Percentiles rank a stretch among this genome's conserved stretches.
Conservation (phyloP, 2,888 invertebrate genomes). For the Cactoblastis cactorum region DNA sequence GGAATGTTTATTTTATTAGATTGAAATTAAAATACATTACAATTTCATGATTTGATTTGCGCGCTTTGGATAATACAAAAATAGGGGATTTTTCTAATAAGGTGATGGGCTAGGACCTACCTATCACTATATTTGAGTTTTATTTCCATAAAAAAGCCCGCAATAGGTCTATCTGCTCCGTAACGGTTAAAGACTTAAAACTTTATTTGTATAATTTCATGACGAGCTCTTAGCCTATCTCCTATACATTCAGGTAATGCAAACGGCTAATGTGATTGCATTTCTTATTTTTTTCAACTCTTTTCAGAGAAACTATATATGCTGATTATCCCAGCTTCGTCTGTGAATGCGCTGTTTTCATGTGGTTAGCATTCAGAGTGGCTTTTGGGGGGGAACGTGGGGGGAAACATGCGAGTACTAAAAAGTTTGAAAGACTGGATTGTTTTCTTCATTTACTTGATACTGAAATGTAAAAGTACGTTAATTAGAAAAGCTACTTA, state of each 20-base stretch:
- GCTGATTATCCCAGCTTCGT: conserved; percentile 17
- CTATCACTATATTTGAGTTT: too few relatives aligned
- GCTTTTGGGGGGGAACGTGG: neutral
- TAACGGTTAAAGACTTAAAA: too few relatives aligned
- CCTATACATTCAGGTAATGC: conserved; percentile 48
- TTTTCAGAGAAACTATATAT: conserved; percentile 44
- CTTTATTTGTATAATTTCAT: neutral
- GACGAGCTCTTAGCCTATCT: conserved; percentile 15
- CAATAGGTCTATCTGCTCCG: too few relatives aligned
- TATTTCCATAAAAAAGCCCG: too few relatives aligned
- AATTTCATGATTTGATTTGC: too few relatives aligned
- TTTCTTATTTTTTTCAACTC: conserved; percentile 47
- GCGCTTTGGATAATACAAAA: too few relatives aligned
- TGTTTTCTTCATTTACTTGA: neutral
- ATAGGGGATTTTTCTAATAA: too few relatives aligned
- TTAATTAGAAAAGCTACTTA: neutral
- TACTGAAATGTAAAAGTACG: neutral
- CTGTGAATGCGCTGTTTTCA: conserved; percentile 3
- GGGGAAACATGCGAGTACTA: neutral
- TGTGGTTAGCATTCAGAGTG: conserved; percentile 5
- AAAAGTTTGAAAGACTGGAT: neutral
- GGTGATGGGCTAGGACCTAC: too few relatives aligned
- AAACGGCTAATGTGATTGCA: conserved; percentile 68
- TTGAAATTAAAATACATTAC: too few relatives aligned
- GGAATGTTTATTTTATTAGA: too few relatives aligned